Conservation (phyloP, 1,140 invertebrate species). For the Temnothorax curvispinosus region DNA sequence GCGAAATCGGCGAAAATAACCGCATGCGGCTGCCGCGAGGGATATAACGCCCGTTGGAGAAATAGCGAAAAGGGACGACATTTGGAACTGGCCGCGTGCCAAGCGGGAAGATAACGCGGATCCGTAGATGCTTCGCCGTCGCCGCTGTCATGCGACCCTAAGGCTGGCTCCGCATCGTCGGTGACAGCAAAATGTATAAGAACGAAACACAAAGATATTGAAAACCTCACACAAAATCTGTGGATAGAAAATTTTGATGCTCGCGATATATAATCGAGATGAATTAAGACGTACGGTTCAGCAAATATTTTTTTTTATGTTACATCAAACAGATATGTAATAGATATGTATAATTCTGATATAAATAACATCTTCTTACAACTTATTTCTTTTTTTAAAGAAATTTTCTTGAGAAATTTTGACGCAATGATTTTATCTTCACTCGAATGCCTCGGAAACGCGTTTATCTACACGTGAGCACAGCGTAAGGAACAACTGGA, state of each 20-base stretch:
- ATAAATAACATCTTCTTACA: neutral
- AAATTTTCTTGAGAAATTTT: neutral
- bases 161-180: neutral
- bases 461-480: neutral
- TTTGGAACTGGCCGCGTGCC: slow-evolving; percentile 63
- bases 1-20: slow-evolving; percentile 70
- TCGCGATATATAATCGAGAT: neutral
- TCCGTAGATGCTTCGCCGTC: slow-evolving; percentile 62
- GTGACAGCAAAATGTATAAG: neutral
- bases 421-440: neutral
- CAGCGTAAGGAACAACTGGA: neutral
- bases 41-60: slow-evolving; percentile 64
- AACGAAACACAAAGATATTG: neutral
- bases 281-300: neutral
- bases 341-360: neutral
- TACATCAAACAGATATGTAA: neutral
- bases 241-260: neutral
- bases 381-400: neutral
- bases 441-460: neutral
- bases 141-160: neutral
- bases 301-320: neutral
- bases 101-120: slow-evolving; percentile 73
- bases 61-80: slow-evolving; percentile 74
- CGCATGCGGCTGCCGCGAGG: slow-evolving; percentile 52
- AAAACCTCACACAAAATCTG: neutral